Conservation (phyloP, 2,113 vertebrate species). For the Empidonax traillii region DNA sequence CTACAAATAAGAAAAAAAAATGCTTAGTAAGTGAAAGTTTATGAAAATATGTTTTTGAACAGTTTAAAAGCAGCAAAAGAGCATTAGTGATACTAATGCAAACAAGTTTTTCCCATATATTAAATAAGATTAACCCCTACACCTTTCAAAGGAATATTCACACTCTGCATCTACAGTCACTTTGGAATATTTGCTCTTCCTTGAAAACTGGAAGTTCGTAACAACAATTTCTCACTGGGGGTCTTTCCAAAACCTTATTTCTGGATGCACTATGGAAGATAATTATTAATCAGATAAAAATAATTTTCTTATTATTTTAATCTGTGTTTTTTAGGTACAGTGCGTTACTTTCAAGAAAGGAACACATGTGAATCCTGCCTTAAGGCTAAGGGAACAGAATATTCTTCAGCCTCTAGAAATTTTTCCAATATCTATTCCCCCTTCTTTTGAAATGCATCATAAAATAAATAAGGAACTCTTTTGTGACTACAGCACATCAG, state of each 20-base stretch:
- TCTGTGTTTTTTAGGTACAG: not conserved
- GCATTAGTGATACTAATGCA: not conserved
- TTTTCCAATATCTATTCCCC: not conserved
- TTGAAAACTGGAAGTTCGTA: not conserved
- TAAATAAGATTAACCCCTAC: not conserved
- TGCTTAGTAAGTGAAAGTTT: not conserved
- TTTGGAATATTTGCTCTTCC: not conserved
- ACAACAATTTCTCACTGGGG: not conserved
- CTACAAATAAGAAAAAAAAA: slow-evolving; percentile 59
- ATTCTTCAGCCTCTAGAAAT: not conserved
- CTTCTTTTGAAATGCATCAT: not conserved
- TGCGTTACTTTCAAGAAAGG: not conserved
- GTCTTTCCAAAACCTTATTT: not conserved
- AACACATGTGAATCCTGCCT: not conserved
- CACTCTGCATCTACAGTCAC: not conserved
- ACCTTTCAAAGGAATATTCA: not conserved
- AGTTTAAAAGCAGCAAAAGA: not conserved
- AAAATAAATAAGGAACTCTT: not conserved
- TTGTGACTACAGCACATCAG: not conserved
- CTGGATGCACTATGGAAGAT: not conserved
- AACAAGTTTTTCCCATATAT: not conserved
- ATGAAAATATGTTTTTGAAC: not conserved
- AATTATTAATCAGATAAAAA: not conserved
- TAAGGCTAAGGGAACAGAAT: not conserved
- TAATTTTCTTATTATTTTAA: not conserved